Conservation (phyloP, 2,113 vertebrate species). For the Plotosus lineatus region DNA sequence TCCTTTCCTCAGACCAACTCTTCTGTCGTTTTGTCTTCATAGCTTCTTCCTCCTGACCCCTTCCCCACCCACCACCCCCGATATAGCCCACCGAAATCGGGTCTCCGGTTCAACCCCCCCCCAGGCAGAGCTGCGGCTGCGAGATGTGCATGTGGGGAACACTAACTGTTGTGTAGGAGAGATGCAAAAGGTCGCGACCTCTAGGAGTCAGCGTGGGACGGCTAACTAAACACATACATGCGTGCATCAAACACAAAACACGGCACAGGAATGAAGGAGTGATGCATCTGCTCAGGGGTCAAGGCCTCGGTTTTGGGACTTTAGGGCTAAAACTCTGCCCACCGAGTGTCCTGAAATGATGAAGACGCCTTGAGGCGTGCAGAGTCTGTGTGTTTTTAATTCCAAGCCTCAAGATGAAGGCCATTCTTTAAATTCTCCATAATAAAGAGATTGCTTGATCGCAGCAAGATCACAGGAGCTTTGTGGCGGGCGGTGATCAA, state of each 20-base stretch:
- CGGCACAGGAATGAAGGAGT: slow-evolving; percentile 12
- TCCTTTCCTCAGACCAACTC: slow-evolving; percentile 65
- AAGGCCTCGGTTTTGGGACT: slow-evolving; percentile 45
- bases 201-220: slow-evolving; percentile 64
- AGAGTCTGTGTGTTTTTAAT: slow-evolving; percentile 52
- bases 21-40: slow-evolving; percentile 72
- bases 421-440: slow-evolving; percentile 40
- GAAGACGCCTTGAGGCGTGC: slow-evolving; percentile 34
- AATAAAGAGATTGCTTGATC: slow-evolving; percentile 23
- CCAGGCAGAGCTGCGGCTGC: slow-evolving; percentile 62
- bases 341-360: slow-evolving; percentile 32
- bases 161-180: slow-evolving; percentile 71
- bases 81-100: slow-evolving; percentile 62
- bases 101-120: slow-evolving; percentile 74
- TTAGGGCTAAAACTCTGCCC: slow-evolving; percentile 44
- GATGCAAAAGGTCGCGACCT: slow-evolving; percentile 67
- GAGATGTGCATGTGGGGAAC: slow-evolving; percentile 34
- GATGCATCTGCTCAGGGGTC: slow-evolving; percentile 52
- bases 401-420: slow-evolving; percentile 19
- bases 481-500: slow-evolving; percentile 19
- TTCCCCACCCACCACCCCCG: slow-evolving; percentile 68
- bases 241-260: slow-evolving; percentile 64
- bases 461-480: slow-evolving; percentile 8
- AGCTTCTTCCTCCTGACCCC: slow-evolving; percentile 53
- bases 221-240: slow-evolving; percentile 71